Conservation (phyloP, 2,888 invertebrate genomes). For the Metalampra italica region DNA sequence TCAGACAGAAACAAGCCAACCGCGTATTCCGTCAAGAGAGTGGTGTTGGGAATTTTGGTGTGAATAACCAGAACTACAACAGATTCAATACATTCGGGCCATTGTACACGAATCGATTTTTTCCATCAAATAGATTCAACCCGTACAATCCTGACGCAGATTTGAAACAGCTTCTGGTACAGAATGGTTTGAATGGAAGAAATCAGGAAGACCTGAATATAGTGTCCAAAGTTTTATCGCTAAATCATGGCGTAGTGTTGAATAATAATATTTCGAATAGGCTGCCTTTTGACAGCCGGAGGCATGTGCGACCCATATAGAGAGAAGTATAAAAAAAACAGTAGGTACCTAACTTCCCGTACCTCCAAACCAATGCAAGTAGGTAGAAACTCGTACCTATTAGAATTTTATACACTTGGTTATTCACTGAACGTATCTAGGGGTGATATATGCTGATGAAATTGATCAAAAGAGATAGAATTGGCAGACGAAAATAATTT, state of each 20-base stretch:
- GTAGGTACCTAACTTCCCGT: background rate
- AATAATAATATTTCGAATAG: constrained; percentile 61
- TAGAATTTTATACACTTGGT: too few species aligned
- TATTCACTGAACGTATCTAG: too few species aligned
- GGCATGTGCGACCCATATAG: constrained; percentile 42
- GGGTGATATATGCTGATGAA: too few species aligned
- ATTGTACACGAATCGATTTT: constrained; percentile 47
- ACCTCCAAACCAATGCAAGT: background rate
- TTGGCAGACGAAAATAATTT: too few species aligned
- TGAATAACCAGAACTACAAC: constrained; percentile 65
- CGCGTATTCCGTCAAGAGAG: constrained; percentile 78
- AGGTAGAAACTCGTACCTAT: too few species aligned
- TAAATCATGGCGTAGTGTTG: constrained; percentile 84
- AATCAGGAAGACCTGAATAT: constrained; percentile 87
- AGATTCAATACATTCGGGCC: constrained; percentile 56
- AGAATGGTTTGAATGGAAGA: constrained; percentile 82
- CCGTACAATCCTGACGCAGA: constrained; percentile 70
- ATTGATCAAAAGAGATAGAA: too few species aligned
- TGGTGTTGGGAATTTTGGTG: constrained; percentile 81
- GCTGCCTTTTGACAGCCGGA: constrained; percentile 62
- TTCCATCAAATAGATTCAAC: constrained; percentile 52
- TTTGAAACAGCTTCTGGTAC: constrained; percentile 81
- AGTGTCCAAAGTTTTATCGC: constrained; percentile 87
- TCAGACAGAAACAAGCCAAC: constrained; percentile 53
- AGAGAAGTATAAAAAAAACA: background rate